Evolutionary conservation across 2,113 vertebrate genomes (phyloP).

Genomic region (Dascyllus trimaculatus): DNA sequence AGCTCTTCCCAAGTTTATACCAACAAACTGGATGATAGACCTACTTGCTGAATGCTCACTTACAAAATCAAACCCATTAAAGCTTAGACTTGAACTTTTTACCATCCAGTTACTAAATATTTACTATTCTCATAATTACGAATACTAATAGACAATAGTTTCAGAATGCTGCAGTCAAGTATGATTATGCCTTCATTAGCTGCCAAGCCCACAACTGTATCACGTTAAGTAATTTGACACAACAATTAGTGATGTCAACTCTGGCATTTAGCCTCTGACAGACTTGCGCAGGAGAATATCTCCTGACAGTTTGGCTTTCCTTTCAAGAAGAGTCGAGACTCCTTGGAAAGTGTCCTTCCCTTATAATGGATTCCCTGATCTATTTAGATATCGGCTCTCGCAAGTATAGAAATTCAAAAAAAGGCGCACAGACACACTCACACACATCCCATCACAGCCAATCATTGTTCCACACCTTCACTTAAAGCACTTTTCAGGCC

Average conservation of each 20-base stretch:
- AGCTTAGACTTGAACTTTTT: no score
- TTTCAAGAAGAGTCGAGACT: not conserved
- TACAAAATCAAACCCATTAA: no score
- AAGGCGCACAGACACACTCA: not conserved
- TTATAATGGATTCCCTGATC: constrained; percentile 27
- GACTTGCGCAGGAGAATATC: not conserved
- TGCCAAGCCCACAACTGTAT: not conserved
- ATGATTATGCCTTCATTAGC: not conserved
- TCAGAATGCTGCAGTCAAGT: not conserved
- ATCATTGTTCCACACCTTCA: constrained; percentile 67
- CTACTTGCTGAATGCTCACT: no score
- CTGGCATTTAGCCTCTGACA: not conserved
- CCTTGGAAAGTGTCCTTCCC: not conserved
- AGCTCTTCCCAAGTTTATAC: no score
- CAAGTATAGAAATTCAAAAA: not conserved
- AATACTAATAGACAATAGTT: not conserved
- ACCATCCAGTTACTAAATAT: not conserved
- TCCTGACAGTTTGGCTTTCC: not conserved
- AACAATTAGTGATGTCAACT: not conserved
- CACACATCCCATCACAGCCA: constrained; percentile 23
- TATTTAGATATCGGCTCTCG: not conserved
- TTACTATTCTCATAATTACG: not conserved
- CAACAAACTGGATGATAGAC: no score
- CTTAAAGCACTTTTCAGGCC: constrained; percentile 73
- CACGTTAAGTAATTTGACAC: not conserved